Percentiles rank a stretch among this genome's conserved stretches.
phyloP scores from a whole-genome alignment of 2,888 invertebrate species.

The Cataglyphis albicans region DNA sequence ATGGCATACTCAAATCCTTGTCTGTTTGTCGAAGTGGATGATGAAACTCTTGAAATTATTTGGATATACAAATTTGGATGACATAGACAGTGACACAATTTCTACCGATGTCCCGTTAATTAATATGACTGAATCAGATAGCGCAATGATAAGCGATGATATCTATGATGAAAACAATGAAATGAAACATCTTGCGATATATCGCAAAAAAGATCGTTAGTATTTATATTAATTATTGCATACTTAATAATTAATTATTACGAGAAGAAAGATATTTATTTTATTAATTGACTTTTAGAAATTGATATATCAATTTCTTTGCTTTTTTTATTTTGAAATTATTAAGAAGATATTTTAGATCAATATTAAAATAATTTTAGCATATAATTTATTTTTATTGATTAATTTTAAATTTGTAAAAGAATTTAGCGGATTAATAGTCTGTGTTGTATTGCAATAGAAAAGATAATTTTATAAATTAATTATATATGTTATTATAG shows the following conservation, averaged over 20 bases:
- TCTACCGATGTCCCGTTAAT: background rate
- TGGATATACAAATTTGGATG: background rate
- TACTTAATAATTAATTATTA: constrained; percentile 6
- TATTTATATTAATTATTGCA: constrained; percentile 14
- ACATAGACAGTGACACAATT: background rate
- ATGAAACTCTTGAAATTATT: constrained; percentile 57
- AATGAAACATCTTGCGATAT: background rate
- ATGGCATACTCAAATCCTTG: constrained; percentile 64
- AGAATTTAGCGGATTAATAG: background rate
- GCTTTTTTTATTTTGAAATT: background rate
- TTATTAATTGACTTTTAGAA: background rate
- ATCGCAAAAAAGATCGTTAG: constrained; percentile 31
- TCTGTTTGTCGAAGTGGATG: constrained; percentile 61
- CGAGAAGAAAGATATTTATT: background rate
- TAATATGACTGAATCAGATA: constrained; percentile 14
- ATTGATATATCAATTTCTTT: background rate
- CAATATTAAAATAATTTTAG: background rate
- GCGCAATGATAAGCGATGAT: background rate
- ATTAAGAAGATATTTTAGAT: background rate
- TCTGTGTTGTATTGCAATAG: background rate
- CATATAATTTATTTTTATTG: background rate
- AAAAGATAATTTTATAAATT: constrained; percentile 3
- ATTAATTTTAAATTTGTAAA: background rate
- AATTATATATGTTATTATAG: constrained; percentile 50
- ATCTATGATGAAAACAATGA: background rate